Base-by-base conservation (phyloP, 2,888 invertebrate genomes). In the Papilio gigon region DNA sequence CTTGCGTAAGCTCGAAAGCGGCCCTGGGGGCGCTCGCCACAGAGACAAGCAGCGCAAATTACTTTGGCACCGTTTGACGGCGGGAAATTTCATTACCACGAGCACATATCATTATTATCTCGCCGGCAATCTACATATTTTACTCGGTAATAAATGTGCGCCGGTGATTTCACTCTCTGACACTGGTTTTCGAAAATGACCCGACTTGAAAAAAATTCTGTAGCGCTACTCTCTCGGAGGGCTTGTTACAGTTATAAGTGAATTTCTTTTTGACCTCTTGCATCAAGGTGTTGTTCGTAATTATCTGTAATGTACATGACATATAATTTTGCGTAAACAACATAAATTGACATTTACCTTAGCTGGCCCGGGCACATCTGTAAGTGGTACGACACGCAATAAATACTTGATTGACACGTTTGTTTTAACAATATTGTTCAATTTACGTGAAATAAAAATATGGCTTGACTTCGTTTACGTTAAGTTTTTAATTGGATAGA, bases 31-130 rank as follows among this genome's bases (percentile, higher is more conserved):
- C 89, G 81, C 85, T 87, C 86, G 87, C 85, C 84, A 86, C 88
- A 87, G 87, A 86, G 89, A 90, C 91, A 89, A 90, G 86, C 89
- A 85, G 89, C 89, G 90, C 92, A 91, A 92, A 91, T 91, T 91
- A 91, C 92, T 91, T 89, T 91, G 92, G 90, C 92, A 92, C 90
- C 90, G 86, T 92, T 92, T 92, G 92, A 92, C 90, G 88, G 88
- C 90, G 89, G 90, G 90, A 91, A 92, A 92, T 91, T 92, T 92
- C 92, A 91, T 92, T 92, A 91, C 91, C 90, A 91, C 89, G 85
- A 89, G 91, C 91, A 92, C 92, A 92, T 91, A 92, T 92, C 91
- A 91, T 92, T 91, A 92, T 92, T 92, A 91, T 91, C 91, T 91
- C 81, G 82, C 83, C 83, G 81, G 85, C 92, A 91, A 92, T 92